These are phyloP conservation scores for Gymnothorax reevesii DNA, from an alignment of 2,797 vertebrate species.

Conservation along the genomic window DNA sequence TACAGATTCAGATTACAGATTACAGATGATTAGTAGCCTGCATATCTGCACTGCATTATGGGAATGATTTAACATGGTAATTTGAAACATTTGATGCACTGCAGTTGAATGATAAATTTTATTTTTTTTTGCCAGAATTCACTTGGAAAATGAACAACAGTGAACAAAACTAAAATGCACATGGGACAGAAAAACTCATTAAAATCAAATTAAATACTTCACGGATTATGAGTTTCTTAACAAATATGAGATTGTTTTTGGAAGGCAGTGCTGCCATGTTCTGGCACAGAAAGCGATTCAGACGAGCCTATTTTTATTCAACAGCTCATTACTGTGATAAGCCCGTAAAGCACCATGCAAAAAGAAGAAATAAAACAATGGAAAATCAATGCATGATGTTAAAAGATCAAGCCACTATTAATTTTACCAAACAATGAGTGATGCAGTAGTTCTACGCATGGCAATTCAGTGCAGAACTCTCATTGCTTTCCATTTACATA, in stretches of 20 bases:
- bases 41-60: slow-evolving; percentile 9
- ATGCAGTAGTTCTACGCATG: neutral
- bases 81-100: neutral
- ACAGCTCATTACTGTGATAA: slow-evolving; percentile 22
- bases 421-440: slow-evolving; percentile 13
- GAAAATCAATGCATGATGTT: neutral
- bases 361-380: neutral
- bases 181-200: neutral
- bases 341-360: neutral
- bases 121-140: neutral
- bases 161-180: neutral
- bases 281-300: neutral
- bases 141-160: neutral
- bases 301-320: neutral
- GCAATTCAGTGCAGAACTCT: neutral
- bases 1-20: too few relatives aligned
- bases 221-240: slow-evolving; percentile 3
- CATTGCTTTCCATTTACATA: slow-evolving; percentile 11
- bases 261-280: neutral
- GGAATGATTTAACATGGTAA: neutral
- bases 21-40: slow-evolving; percentile 15
- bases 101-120: neutral
- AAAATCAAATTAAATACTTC: neutral
- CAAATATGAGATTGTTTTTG: neutral
- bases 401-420: slow-evolving; percentile 21